Percentiles rank a stretch among this genome's conserved stretches.
phyloP scores from a whole-genome alignment of 2,113 vertebrate species.

The Mus spicilegus region DNA sequence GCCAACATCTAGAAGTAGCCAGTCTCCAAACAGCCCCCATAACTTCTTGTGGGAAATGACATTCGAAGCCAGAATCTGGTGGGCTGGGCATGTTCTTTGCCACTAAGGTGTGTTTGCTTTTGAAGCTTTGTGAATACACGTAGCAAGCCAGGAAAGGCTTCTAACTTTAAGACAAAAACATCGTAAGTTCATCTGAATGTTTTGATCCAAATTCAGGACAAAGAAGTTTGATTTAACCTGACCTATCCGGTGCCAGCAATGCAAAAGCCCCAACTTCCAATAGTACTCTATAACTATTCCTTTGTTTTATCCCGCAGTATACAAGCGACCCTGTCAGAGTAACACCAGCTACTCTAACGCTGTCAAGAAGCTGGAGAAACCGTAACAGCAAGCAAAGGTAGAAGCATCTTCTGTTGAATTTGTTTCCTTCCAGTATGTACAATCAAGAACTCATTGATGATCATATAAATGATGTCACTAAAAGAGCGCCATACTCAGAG shows the following conservation, averaged over 20 bases:
- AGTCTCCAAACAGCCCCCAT: background rate
- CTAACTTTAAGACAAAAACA: constrained; percentile 1
- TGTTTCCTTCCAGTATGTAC: background rate
- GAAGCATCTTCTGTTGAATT: background rate
- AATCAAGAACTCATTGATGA: background rate
- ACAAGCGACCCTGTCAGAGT: background rate
- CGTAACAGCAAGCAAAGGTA: background rate
- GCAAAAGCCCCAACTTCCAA: background rate
- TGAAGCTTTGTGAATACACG: background rate
- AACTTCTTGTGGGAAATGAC: background rate
- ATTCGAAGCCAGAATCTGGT: background rate
- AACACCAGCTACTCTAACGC: background rate
- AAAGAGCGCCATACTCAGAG: background rate
- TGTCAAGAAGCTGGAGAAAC: background rate
- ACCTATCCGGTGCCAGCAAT: background rate
- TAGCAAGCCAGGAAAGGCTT: background rate
- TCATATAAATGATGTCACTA: background rate
- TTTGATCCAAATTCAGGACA: background rate
- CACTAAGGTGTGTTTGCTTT: background rate
- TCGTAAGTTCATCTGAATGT: background rate
- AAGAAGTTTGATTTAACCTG: background rate
- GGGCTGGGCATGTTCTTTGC: background rate
- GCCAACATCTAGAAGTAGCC: background rate
- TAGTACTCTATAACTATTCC: background rate
- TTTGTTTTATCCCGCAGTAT: background rate